These are phyloP conservation scores for Cyprinodon tularosa DNA, from an alignment of 2,113 vertebrate genomes.

Conservation along the genomic window DNA sequence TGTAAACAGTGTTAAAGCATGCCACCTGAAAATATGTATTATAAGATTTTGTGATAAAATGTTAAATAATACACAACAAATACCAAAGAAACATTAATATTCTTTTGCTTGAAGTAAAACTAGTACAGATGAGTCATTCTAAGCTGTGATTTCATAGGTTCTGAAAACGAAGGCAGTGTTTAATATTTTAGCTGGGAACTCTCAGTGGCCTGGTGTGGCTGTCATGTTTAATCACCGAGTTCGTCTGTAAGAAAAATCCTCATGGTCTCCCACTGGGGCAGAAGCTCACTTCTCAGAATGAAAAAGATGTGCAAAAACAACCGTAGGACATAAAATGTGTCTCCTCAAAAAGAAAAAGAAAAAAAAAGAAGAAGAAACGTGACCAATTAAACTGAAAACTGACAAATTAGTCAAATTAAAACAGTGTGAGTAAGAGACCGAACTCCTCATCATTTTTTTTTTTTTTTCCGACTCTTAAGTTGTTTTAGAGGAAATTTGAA, in stretches of 20 bases:
- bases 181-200: conserved; percentile 42
- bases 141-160: not conserved
- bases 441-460: no score
- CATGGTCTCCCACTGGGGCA: conserved; percentile 35
- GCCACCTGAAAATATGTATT: not conserved
- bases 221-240: conserved; percentile 46
- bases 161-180: conserved; percentile 18
- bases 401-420: conserved; percentile 7
- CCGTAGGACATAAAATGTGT: conserved; percentile 40
- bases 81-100: not conserved
- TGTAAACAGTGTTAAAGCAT: not conserved
- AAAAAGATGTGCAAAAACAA: conserved; percentile 42
- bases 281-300: conserved; percentile 36
- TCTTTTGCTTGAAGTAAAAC: not conserved
- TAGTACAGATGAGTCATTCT: not conserved
- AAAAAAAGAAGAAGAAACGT: conserved; percentile 19
- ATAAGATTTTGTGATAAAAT: not conserved
- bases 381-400: conserved; percentile 22
- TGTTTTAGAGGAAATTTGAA: no score
- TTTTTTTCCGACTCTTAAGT: no score
- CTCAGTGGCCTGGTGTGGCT: conserved; percentile 20
- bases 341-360: not conserved
- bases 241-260: conserved; percentile 30
- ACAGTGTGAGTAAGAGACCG: not conserved
- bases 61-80: not conserved